Base-by-base conservation (phyloP, 2,113 vertebrate species). In the Hydrolagus affinis region DNA sequence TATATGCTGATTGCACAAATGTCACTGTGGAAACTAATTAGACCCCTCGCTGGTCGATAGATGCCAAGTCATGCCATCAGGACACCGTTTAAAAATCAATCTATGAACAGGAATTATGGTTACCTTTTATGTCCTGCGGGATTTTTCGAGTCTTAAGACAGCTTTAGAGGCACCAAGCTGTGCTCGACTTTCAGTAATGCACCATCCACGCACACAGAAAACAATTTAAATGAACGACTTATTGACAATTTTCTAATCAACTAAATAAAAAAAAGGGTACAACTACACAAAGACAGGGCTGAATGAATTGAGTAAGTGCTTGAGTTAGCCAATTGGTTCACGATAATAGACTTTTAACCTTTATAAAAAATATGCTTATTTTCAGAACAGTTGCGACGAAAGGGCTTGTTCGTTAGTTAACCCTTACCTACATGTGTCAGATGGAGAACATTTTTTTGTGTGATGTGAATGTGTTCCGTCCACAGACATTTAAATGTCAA, bases 81-180 rank as follows among this genome's bases (percentile, higher is more conserved):
- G 78, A 83, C 23, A 12, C 14, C 60, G 28, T 66, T 64, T 83
- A 32, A 83, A 83, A 64, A 83, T 66, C 78, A 83, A 83, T 66
- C 62, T 28, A 32, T 83, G 15, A 17, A 14, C 64, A 83, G 66
- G 62, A 66, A 66, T 83, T 62, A 68, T 32, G 78, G 66, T 83
- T 83, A 83, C 12, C 60, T 83, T 66, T 68, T 60, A 62, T 62
- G 19, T 83, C 15, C 60, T 32, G 62, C 60, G 30, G 30, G 30
- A 62, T 66, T 83, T 66, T 28, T 19, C 28, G 4, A 19, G 23
- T 66, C 44, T 66, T 64, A 30, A 83, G n/a, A 15, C 60, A 15
- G 57, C 76, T 25, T 80, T 80, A 60, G 62, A 75, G 56, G 73
- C 73, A 75, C 44, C 21, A 75, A 66, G 62, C 78, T 83, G 60